Conservation (phyloP, 1,140 invertebrate species). For the Copidosoma floridanum region DNA sequence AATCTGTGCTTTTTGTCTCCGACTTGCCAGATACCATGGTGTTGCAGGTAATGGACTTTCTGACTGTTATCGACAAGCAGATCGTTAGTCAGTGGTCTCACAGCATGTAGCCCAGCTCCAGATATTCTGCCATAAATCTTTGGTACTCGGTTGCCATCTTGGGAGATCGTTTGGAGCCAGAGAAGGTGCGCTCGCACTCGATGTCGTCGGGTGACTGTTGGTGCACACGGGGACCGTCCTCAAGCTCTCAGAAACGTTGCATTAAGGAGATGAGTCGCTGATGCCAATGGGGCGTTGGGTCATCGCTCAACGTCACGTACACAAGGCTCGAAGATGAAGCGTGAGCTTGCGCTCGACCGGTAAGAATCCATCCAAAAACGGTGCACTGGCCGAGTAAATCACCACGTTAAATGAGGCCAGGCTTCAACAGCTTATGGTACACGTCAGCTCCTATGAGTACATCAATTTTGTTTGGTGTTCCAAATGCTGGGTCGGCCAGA, state of each 20-base stretch:
- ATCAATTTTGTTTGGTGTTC: background rate
- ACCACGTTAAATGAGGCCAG: background rate
- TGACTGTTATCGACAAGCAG: background rate
- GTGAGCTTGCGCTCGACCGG: background rate
- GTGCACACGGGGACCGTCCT: background rate
- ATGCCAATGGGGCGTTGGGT: background rate
- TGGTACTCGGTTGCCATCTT: background rate
- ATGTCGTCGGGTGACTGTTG: background rate
- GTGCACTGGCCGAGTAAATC: background rate
- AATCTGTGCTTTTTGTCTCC: background rate
- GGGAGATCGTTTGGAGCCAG: background rate
- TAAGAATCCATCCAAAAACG: background rate
- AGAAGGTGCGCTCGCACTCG: background rate
- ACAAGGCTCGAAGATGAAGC: background rate
- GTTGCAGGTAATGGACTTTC: constrained; percentile 5
- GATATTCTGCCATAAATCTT: background rate
- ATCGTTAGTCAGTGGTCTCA: background rate
- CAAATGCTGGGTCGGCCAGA: background rate
- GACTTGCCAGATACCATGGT: constrained; percentile 9
- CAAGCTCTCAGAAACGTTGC: background rate
- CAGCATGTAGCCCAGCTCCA: background rate
- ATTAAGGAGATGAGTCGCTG: background rate
- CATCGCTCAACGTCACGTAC: background rate
- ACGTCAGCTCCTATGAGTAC: background rate
- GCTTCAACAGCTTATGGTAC: background rate